Evolutionary conservation across 2,888 invertebrate genomes (phyloP), one percentile per base, ranked within the genome.

Genomic region (Agrochola litura): DNA sequence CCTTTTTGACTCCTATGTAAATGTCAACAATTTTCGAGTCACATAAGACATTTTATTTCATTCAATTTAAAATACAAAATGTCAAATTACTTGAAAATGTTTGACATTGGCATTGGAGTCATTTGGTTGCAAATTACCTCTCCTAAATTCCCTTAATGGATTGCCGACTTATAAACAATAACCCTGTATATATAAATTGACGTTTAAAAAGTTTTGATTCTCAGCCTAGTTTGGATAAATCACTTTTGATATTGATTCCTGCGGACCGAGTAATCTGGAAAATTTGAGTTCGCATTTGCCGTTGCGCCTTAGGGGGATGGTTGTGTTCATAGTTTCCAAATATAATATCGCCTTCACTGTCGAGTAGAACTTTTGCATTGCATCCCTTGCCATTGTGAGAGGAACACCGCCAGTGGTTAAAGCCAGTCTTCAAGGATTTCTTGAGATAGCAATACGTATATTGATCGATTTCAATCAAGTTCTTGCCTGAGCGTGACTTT

Each of bases 331-430:
- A 81, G 8, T 67, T 72, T 9, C 71, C 79, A 22, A 14, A 63
- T 0, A 76, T 5, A 52, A 85, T 63, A 8, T 19, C 5, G 2
- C 68, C 58, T 0, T 54, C 19, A 0, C 41, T 5, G 6, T 77
- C 60, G 2, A 80, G 30, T 12, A 70, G 2, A 3, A 85, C n/a
- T 56, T 60, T 80, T 2, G 83, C 80, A 25, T 77, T 74, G 58
- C 85, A 85, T 1, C 77, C 83, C 54, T 52, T 85, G n/a, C 76
- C 68, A 54, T 74, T 80, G 19, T 85, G 85, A 1, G 77, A 70
- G 6, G 85, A 73, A 46, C 85, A 85, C 12, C 81, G 76, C 85
- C 85, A 85, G 37, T 81, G 16, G 19, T 60, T 9, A 2, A 76
- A 5, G 19, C 64, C 64, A n/a, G 46, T 64, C 54, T 64, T 64